Base-by-base conservation (phyloP, 2,888 invertebrate species). In the Drymonia ruficornis region DNA sequence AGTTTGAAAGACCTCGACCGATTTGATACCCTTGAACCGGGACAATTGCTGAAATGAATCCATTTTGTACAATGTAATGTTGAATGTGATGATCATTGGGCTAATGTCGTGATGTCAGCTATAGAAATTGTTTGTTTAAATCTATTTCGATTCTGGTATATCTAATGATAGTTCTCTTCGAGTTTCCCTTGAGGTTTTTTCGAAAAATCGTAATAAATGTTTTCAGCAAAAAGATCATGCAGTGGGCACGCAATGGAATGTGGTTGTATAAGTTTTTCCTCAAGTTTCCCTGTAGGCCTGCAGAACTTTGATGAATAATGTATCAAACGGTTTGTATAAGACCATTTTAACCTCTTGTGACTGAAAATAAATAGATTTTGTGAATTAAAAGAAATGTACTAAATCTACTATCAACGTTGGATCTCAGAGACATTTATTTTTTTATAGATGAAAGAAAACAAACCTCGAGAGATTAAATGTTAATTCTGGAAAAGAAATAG, bases 271-370 rank as follows among this genome's bases (percentile, higher is more conserved):
- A 29, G 11, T 43, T 52, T 31, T 40, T 19, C n/a, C 43, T 3
- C 12, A 45, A 42, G 46, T 28, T 50, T 43, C 50, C 49, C 55
- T 42, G 23, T 4, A 52, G 50, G 36, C 52, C 50, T 54, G 47
- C 23, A 28, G 45, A 53, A 54, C 61, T 65, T 58, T 65, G 59
- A 57, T 65, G 55, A 61, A 65, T 63, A 57, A 61, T 59, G 13
- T 56, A 69, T 63, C 55, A 61, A 65, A 65, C 34, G 50, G 19
- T 29, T 51, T 28, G 42, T 46, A n/a, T 16, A 51, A 40, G 31
- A 34, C 12, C 19, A 47, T 62, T 58, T 29, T 38, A 38, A 45
- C 34, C 16, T 18, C 38, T 19, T 36, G 29, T 29, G 28, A 28
- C 43, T 42, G 44, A 9, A 6, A 38, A 42, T 15, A 28, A 28